These are phyloP conservation scores for Criorhina ranunculi DNA, from an alignment of 2,888 invertebrate species.

Conservation along the genomic window DNA sequence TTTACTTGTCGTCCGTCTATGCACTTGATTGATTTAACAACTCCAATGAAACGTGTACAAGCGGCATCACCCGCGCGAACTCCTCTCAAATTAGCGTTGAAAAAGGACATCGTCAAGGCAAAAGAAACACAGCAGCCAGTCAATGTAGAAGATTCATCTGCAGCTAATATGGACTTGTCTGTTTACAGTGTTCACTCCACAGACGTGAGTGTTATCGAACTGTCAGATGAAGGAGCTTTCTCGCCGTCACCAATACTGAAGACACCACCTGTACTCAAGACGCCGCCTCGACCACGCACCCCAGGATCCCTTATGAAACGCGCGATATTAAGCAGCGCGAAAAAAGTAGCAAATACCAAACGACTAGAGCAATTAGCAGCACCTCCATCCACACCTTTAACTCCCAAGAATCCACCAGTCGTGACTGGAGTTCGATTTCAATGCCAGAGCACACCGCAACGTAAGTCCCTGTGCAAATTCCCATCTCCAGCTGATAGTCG, in stretches of 20 bases:
- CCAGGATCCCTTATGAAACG: slow-evolving; percentile 82
- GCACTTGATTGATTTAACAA: slow-evolving; percentile 83
- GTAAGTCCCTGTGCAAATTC: slow-evolving; percentile 37
- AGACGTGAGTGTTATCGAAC: slow-evolving; percentile 80
- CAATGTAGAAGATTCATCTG: not conserved
- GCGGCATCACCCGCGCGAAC: slow-evolving; percentile 53
- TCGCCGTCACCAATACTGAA: slow-evolving; percentile 72
- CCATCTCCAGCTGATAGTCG: slow-evolving; percentile 13
- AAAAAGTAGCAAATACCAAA: slow-evolving; percentile 78
- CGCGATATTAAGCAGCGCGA: slow-evolving; percentile 81
- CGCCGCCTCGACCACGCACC: slow-evolving; percentile 79
- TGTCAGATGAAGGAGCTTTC: slow-evolving; percentile 77
- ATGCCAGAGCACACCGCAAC: slow-evolving; percentile 57
- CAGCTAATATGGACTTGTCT: slow-evolving; percentile 57
- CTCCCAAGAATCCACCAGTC: slow-evolving; percentile 43
- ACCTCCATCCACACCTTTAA: not conserved
- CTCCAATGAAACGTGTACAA: slow-evolving; percentile 79
- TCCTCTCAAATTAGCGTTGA: slow-evolving; percentile 55
- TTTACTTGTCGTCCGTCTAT: slow-evolving; percentile 79
- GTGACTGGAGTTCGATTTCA: slow-evolving; percentile 31
- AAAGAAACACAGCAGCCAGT: slow-evolving; percentile 27
- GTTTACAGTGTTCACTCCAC: slow-evolving; percentile 79
- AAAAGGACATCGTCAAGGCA: slow-evolving; percentile 23
- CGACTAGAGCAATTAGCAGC: slow-evolving; percentile 25
- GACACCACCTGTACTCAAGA: slow-evolving; percentile 78